Evolutionary conservation across 2,888 invertebrate species (phyloP).

Genomic region (Machimus rusticus): DNA sequence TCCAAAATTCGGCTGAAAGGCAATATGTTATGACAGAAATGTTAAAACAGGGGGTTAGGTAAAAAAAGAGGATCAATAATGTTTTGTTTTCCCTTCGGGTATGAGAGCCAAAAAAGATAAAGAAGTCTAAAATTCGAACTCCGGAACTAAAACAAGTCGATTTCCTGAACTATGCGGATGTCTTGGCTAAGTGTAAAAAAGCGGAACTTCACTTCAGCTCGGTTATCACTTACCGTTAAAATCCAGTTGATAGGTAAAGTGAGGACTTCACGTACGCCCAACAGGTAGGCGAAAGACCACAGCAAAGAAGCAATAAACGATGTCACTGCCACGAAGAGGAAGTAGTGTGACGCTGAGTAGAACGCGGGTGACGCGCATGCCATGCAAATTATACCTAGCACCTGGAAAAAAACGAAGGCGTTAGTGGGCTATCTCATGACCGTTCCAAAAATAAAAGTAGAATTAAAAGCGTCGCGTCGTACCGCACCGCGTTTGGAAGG

Average conservation of each 20-base stretch:
- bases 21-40: no score
- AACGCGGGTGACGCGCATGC: constrained; percentile 77
- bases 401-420: constrained; percentile 66
- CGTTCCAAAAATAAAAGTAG: not conserved
- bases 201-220: not conserved
- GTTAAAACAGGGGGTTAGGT: no score
- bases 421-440: not conserved
- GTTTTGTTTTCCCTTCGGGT: no score
- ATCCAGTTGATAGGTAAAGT: constrained; percentile 85
- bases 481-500: not conserved
- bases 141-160: not conserved
- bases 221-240: constrained; percentile 71
- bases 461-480: not conserved
- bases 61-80: no score
- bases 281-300: constrained; percentile 81
- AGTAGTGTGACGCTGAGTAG: constrained; percentile 75
- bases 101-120: no score
- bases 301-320: constrained; percentile 83
- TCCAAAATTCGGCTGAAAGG: no score
- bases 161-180: not conserved
- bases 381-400: constrained; percentile 86
- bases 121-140: not conserved
- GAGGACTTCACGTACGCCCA: constrained; percentile 81
- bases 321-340: constrained; percentile 82
- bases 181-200: not conserved